Base-by-base conservation (phyloP, 2,113 vertebrate species). In the Atlantisia rogersi region DNA sequence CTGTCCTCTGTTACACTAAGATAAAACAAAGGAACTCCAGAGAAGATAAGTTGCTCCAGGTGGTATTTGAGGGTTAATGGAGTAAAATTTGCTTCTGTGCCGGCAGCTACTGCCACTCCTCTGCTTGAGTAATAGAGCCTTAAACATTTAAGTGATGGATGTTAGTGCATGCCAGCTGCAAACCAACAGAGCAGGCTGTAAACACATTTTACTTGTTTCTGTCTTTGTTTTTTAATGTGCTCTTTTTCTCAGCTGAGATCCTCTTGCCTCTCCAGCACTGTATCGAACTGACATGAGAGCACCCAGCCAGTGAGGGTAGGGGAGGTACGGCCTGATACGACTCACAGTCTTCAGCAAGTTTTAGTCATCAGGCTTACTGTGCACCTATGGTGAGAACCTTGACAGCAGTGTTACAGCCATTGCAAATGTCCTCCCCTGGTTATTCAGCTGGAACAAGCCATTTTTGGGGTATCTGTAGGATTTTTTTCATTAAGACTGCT, bases 91-190 rank as follows among this genome's bases (percentile, higher is more conserved):
- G 35, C 74, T 95, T 86, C 91, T 85, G 70, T n/a, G 90, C 94
- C 95, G 89, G 62, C 70, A 97, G 94, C 94, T 95, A 95, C 92
- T 92, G 91, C 83, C 63, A 87, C 92, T 95, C 44, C 15, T 71
- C 77, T 94, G 83, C 86, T 94, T 96, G 92, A 96, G 90, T 95
- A 96, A 95, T 75, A 94, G 88, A 93, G 80, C 91, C 81, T 92
- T 93, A 96, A 93, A 96, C 78, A 83, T 94, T 96, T 91, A 94
- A 95, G 94, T 92, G 94, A 96, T 79, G 74, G 83, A 96, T 94
- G 94, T 79, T 88, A 91, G 81, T 76, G 77, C 59, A 58, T 73
- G 83, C 86, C 86, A 96, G 92, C 74, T 95, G 95, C 91, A 94
- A 96, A 79, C 69, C 86, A 94, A 69, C 77, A 89, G 53, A 95